A percentile compares a stretch with the other conserved stretches of the same genome.
Evolutionary conservation across 2,113 vertebrate genomes (phyloP).

Genomic region (Mixornis gularis): DNA sequence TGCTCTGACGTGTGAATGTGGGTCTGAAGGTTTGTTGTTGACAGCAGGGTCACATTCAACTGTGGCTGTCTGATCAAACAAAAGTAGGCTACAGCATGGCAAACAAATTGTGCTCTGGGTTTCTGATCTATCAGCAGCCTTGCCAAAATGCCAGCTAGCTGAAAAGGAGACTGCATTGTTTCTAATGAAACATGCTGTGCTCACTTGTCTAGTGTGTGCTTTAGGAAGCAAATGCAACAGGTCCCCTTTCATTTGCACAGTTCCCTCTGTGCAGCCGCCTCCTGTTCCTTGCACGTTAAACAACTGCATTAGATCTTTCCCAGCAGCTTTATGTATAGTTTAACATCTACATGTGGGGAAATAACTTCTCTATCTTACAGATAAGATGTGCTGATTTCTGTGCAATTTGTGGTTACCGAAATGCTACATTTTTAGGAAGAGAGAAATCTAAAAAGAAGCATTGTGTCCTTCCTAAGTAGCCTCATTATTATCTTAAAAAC

Average conservation of each 20-base stretch:
- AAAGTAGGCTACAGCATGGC: slow-evolving; percentile 38
- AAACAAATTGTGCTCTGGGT: slow-evolving; percentile 38
- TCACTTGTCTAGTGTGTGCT: slow-evolving; percentile 13
- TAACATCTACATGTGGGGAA: not conserved
- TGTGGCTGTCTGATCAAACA: slow-evolving; percentile 38
- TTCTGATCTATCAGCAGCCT: slow-evolving; percentile 45
- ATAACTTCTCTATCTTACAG: not conserved
- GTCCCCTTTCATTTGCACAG: not conserved
- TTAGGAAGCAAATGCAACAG: slow-evolving; percentile 19
- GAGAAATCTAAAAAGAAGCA: not conserved
- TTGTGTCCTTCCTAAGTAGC: not conserved
- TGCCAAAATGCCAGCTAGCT: slow-evolving; percentile 49
- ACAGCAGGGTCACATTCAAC: slow-evolving; percentile 34
- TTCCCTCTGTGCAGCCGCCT: not conserved
- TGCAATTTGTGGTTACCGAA: not conserved
- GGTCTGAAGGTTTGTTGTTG: slow-evolving; percentile 33
- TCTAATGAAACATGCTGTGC: slow-evolving; percentile 55
- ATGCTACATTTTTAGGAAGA: not conserved
- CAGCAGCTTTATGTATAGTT: not conserved
- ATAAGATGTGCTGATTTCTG: not conserved
- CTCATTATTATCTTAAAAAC: not conserved
- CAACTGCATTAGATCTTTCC: not conserved
- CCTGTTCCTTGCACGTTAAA: not conserved
- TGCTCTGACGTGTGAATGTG: slow-evolving; percentile 5
- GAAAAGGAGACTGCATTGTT: slow-evolving; percentile 62